Base-by-base conservation (phyloP, 2,797 vertebrate genomes). In the Takifugu rubripes region DNA sequence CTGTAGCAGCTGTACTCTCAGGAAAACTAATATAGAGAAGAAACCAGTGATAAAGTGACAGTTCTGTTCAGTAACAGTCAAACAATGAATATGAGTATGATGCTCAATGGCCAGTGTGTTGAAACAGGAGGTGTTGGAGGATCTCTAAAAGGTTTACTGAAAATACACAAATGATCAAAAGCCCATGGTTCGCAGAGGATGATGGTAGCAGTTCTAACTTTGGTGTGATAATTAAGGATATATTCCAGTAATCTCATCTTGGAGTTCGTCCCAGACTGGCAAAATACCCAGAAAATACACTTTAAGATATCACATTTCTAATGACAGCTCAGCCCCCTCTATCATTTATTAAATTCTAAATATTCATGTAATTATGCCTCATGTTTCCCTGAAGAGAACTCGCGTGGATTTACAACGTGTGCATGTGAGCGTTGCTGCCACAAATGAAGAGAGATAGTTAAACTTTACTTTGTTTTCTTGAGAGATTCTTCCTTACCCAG, bases 1-100 rank as follows among this genome's bases (percentile, higher is more conserved):
- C 73, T 71, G 79, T 52, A 33, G 59, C 77, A 66, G 73, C 64
- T 67, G 55, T 79, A 72, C 78, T 83, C 78, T 42, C 46, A 70
- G 68, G 75, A 72, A 55, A 74, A 29, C 51, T 25, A 7, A 68
- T 25, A 73, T 15, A 64, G 53, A 58, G 62, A 48, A 54, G 55
- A 52, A 65, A 56, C 46, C 43, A 61, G 52, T 14, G 45, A 55
- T 49, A 52, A 48, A 63, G 69, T 54, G 46, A 60, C 42, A 46
- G 59, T 55, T 48, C 40, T 36, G 45, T 26, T 70, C 24, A 46
- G 25, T 14, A 25, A 45, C 21, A 56, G 27, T 61, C 51, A 9
- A 52, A 17, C 52, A 54, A 43, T 44, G n/a, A 16, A 17, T 52
- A 31, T 26, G 21, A 21, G 15, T 40, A 24, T n/a, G 54, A n/a